Conservation (phyloP, 2,113 vertebrate species). For the Orthochromis malagaraziensis region DNA sequence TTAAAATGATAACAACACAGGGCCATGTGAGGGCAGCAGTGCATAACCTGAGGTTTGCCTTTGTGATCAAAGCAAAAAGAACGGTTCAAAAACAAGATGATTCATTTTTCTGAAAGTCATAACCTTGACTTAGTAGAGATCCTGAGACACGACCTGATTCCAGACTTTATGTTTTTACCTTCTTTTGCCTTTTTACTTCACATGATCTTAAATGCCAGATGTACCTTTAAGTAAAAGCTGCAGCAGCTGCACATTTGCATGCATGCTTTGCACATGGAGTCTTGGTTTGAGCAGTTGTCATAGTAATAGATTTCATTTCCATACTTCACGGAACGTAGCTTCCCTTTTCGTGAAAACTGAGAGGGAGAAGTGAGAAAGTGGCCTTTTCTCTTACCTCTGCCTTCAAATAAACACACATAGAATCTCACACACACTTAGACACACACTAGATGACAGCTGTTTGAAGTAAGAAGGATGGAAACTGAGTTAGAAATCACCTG, state of each 20-base stretch:
- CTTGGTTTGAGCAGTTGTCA: neutral
- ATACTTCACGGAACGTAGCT: neutral
- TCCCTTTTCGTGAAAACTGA: neutral
- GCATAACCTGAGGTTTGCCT: neutral
- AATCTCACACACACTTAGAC: neutral
- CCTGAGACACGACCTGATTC: neutral
- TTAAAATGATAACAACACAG: neutral
- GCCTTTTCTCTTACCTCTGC: neutral
- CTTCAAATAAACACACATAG: neutral
- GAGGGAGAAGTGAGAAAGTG: constrained; percentile 35
- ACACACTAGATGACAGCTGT: neutral
- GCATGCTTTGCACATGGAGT: neutral
- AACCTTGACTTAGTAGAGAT: neutral
- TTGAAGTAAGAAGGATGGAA: neutral
- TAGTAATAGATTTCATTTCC: neutral
- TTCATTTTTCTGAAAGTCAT: fast-evolving
- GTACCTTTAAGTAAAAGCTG: neutral
- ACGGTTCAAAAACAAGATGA: neutral
- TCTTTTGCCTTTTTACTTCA: neutral
- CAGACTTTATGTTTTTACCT: neutral
- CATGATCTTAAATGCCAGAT: neutral
- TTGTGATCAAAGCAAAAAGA: neutral
- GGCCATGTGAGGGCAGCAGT: neutral
- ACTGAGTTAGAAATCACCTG: neutral
- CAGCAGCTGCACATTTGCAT: neutral